phyloP scores from a whole-genome alignment of 2,797 vertebrate genomes.

The Leuciscus waleckii region DNA sequence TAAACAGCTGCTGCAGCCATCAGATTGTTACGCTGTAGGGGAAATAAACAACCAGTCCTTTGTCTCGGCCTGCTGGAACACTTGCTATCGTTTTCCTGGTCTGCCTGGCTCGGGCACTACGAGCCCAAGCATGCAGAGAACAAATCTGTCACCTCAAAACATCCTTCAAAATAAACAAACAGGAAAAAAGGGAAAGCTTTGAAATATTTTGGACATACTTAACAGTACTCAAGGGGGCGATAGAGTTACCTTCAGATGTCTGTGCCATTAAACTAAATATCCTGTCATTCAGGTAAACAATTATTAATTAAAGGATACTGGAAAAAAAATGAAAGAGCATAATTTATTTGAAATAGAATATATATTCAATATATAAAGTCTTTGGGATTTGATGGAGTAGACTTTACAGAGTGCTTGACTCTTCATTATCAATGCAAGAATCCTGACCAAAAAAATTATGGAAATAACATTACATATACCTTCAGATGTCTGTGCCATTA shows the following conservation, averaged over 20 bases:
- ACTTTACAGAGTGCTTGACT: too few species aligned
- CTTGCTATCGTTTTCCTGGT: conserved; percentile 44
- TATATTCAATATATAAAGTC: too few species aligned
- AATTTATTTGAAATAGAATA: too few species aligned
- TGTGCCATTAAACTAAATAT: neutral
- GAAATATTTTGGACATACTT: neutral
- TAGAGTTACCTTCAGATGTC: neutral
- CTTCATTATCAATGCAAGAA: too few species aligned
- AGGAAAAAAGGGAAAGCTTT: neutral
- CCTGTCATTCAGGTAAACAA: neutral
- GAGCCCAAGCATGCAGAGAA: conserved; percentile 51
- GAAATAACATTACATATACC: too few species aligned
- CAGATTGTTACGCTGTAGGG: conserved; percentile 60
- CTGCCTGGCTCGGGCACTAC: conserved; percentile 27
- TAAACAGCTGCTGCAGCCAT: conserved; percentile 68
- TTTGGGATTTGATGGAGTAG: too few species aligned
- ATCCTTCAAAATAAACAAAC: conserved; percentile 30
- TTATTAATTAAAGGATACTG: too few species aligned
- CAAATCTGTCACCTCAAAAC: conserved; percentile 45
- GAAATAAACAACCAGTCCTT: conserved; percentile 64
- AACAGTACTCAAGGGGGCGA: neutral
- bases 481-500: neutral
- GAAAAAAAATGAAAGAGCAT: too few species aligned
- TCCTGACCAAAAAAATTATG: too few species aligned
- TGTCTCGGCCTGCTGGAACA: conserved; percentile 63